Base-by-base conservation (phyloP, 1,140 invertebrate species). In the Hydropsyche tenuis region DNA sequence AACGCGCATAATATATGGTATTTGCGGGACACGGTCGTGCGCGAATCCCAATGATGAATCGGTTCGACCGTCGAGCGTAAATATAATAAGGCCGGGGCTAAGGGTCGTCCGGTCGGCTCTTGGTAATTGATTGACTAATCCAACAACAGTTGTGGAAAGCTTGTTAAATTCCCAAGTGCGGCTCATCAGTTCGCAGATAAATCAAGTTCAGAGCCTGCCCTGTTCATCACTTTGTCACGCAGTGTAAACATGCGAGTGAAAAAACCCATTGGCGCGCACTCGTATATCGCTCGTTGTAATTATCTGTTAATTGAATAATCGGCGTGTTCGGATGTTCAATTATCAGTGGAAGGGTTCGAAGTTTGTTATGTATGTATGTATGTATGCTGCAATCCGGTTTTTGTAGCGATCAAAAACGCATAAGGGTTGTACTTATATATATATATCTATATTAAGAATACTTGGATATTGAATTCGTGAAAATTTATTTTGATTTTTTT, bases 221-320 rank as follows among this genome's bases (percentile, higher is more conserved):
- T n/a, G 63, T 65, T 65, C 37, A 65, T 65, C 63, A 65, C 30
- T 65, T 42, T 65, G 42, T 45, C 63, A 65, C 63, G 42, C 63
- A n/a, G n/a, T 63, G 27, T 27, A 30, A 16, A 63, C 23, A 14
- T 16, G 25, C 11, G 25, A 14, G 30, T 11, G 16, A 65, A 65
- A 42, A 65, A 43, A 45, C 46, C 4, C 14, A 51, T 20, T 16
- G 46, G 14, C 14, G 18, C 4, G 46, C 4, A 5, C 18, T 51
- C 18, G 14, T 16, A 51, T 51, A 16, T 16, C 18, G 18, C 18
- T 51, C 46, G 18, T 37, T 37, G 30, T 37, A 37, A 37, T 37
- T 37, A 37, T 37, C 30, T 37, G 30, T 3, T 37, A 37, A 37
- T 37, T 37, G 30, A 37, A 37, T 37, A 37, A 37, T 37, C 30